Conservation (phyloP, 2,888 invertebrate genomes). For the Lydus trimaculatus region DNA sequence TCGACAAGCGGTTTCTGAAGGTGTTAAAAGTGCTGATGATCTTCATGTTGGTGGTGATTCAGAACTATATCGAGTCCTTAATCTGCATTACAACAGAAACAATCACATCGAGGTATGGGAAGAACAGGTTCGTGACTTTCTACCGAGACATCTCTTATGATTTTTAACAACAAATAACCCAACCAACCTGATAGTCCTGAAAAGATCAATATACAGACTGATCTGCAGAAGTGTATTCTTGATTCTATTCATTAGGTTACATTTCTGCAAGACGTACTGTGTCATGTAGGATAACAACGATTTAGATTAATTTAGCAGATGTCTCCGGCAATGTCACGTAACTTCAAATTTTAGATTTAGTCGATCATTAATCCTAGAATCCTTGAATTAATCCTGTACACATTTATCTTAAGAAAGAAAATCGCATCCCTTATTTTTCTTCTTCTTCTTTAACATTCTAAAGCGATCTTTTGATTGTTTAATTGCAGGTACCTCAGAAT, state of each 20-base stretch:
- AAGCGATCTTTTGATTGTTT: constrained; percentile 10
- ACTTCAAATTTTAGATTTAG: constrained; percentile 18
- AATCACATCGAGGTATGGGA: constrained; percentile 91
- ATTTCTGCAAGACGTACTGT: no score
- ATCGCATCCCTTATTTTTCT: neutral
- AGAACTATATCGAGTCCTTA: constrained; percentile 96
- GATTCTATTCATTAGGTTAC: no score
- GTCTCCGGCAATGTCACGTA: constrained; percentile 43
- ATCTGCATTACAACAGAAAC: constrained; percentile 98
- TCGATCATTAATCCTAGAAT: neutral
- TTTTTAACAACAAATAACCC: constrained; percentile 12
- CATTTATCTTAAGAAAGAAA: constrained; percentile 8
- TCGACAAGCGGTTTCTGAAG: constrained; percentile 96
- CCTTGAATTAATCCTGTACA: neutral
- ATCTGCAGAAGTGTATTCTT: no score
- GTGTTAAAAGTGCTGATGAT: constrained; percentile 91
- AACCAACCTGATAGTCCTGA: neutral
- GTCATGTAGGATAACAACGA: no score
- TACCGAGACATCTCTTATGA: constrained; percentile 48
- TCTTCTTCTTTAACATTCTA: neutral
- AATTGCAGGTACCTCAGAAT: constrained; percentile 90
- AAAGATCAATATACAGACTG: neutral
- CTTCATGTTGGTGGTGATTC: constrained; percentile 94
- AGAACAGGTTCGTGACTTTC: constrained; percentile 68
- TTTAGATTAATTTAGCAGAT: constrained; percentile 25